Evolutionary conservation across 2,888 invertebrate species (phyloP).

Genomic region (Eustalomyia histrio): DNA sequence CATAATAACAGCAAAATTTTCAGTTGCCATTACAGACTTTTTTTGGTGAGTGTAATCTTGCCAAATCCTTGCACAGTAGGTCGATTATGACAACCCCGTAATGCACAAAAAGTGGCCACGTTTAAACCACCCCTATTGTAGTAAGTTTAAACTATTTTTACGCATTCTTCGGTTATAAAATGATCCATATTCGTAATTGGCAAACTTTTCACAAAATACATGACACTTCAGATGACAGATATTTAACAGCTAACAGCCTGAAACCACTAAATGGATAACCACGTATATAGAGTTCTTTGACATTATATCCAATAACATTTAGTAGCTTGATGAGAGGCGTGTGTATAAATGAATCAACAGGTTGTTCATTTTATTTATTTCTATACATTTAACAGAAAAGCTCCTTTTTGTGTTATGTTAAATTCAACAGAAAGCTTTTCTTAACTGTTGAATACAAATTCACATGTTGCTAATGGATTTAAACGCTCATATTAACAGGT

Average conservation of each 20-base stretch:
- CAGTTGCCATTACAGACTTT: too few relatives aligned
- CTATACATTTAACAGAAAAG: not conserved
- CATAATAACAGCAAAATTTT: too few relatives aligned
- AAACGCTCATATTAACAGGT: constrained; percentile 14
- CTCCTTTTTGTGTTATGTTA: constrained; percentile 5
- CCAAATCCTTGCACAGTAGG: too few relatives aligned
- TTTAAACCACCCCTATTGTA: not conserved
- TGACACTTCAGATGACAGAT: too few relatives aligned
- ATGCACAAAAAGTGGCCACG: not conserved
- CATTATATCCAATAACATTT: too few relatives aligned
- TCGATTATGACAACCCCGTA: too few relatives aligned
- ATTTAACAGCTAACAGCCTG: too few relatives aligned
- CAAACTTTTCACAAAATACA: constrained; percentile 6
- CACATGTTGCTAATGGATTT: constrained; percentile 42
- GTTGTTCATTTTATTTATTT: not conserved
- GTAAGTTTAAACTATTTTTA: not conserved
- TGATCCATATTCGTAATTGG: not conserved
- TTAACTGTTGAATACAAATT: constrained; percentile 30
- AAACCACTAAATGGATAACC: too few relatives aligned
- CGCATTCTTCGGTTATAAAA: not conserved
- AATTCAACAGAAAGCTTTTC: constrained; percentile 28
- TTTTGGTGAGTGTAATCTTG: too few relatives aligned
- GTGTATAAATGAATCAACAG: not conserved
- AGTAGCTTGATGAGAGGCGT: too few relatives aligned
- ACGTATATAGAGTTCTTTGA: too few relatives aligned